Percentiles rank a stretch among this genome's conserved stretches.
phyloP scores from a whole-genome alignment of 1,140 invertebrate genomes.

The Magallana gigas region DNA sequence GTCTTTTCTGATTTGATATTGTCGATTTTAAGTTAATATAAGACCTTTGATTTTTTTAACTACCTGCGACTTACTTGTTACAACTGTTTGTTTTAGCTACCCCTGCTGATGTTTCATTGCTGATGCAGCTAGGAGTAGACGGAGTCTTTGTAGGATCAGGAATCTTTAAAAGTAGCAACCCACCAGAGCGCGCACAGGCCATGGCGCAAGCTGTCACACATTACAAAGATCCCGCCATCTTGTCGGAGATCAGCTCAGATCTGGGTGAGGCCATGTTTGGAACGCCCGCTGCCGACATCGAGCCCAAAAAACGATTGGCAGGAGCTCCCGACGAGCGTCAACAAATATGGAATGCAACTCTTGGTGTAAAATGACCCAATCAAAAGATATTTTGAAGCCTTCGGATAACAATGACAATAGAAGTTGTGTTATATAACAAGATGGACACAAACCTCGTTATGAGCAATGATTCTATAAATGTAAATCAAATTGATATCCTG shows the following conservation, averaged over 20 bases:
- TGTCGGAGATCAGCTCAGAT: conserved; percentile 71
- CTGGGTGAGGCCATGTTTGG: conserved; percentile 75
- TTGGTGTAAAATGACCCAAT: conserved; percentile 45
- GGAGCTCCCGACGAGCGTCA: conserved; percentile 46
- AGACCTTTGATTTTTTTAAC: too few species aligned
- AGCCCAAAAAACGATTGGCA: conserved; percentile 43
- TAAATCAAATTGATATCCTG: too few species aligned
- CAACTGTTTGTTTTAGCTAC: conserved; percentile 63
- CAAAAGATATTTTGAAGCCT: too few species aligned
- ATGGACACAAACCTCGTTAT: too few species aligned
- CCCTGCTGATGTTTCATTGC: conserved; percentile 74
- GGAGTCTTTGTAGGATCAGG: conserved; percentile 76
- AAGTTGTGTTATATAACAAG: too few species aligned
- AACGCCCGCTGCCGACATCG: conserved; percentile 53
- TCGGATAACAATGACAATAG: too few species aligned
- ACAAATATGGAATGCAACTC: conserved; percentile 68
- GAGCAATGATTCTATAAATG: too few species aligned
- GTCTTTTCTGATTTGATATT: neutral
- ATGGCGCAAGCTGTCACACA: conserved; percentile 77
- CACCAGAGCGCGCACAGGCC: conserved; percentile 67
- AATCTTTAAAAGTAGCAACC: conserved; percentile 74
- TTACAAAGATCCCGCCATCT: conserved; percentile 69
- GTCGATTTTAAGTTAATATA: too few species aligned
- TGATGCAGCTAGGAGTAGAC: conserved; percentile 77
- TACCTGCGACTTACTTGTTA: too few species aligned